phyloP scores from a whole-genome alignment of 2,797 vertebrate species.

The Sparus aurata region DNA sequence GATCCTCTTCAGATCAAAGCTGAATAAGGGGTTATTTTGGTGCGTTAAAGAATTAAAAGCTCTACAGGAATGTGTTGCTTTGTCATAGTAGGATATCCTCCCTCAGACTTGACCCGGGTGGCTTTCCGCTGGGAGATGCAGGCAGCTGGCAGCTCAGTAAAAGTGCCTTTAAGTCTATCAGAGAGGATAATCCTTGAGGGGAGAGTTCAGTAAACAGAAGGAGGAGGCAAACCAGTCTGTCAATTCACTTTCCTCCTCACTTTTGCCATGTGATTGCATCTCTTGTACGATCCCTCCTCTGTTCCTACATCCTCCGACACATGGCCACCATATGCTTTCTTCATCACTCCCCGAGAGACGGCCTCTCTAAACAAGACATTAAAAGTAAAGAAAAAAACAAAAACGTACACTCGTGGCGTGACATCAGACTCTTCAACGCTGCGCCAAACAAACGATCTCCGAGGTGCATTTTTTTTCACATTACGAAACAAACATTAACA shows the following conservation, averaged over 20 bases:
- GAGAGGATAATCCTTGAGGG: conserved; percentile 80
- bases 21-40: neutral
- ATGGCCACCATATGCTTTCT: conserved; percentile 71
- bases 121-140: conserved; percentile 52
- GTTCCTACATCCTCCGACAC: conserved; percentile 42
- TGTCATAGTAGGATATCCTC: conserved; percentile 65
- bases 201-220: conserved; percentile 68
- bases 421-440: conserved; percentile 11
- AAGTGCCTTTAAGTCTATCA: conserved; percentile 86
- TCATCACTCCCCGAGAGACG: conserved; percentile 44
- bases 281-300: conserved; percentile 13
- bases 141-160: conserved; percentile 85
- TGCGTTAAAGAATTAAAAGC: conserved; percentile 24
- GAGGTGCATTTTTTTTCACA: conserved; percentile 20
- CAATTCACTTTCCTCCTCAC: conserved; percentile 68
- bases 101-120: conserved; percentile 66
- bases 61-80: conserved; percentile 57
- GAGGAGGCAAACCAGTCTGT: conserved; percentile 59
- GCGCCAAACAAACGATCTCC: conserved; percentile 5
- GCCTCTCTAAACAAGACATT: conserved; percentile 36
- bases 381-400: conserved; percentile 17
- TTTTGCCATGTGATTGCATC: conserved; percentile 51
- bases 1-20: neutral
- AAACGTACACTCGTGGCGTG: neutral
- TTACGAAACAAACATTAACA: conserved; percentile 10